These are phyloP conservation scores for Pachycephala philippinensis DNA, from an alignment of 2,113 vertebrate species.

Conservation along the genomic window DNA sequence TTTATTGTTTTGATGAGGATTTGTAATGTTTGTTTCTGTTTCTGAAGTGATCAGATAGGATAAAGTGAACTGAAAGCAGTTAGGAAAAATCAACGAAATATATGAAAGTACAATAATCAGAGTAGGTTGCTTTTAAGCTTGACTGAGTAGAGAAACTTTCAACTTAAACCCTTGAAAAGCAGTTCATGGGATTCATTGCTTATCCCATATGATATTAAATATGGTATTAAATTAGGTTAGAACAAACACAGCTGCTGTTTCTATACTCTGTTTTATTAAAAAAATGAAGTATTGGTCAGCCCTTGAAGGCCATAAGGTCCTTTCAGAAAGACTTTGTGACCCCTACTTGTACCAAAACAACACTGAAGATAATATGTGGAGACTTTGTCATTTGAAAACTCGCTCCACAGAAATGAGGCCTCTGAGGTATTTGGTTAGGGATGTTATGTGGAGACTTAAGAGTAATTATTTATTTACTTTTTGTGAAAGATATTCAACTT, in stretches of 20 bases:
- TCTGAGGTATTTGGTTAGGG: background rate
- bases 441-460: background rate
- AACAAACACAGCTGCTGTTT: background rate
- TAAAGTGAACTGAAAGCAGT: background rate
- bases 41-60: background rate
- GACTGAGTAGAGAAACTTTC: background rate
- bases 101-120: background rate
- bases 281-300: background rate
- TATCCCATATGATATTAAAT: background rate
- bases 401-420: background rate
- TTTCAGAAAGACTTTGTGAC: background rate
- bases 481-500: constrained; percentile 9
- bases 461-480: background rate
- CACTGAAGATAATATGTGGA: background rate
- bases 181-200: background rate
- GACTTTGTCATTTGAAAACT: background rate
- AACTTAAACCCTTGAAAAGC: background rate
- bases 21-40: background rate
- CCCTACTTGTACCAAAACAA: background rate
- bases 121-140: background rate
- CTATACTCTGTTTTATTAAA: background rate
- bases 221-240: background rate
- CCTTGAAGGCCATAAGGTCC: background rate
- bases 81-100: background rate
- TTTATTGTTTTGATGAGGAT: background rate